Evolutionary conservation across 2,797 vertebrate species (phyloP), one percentile per base, ranked within the genome.

Genomic region (Heteromormyrus szaboi): DNA sequence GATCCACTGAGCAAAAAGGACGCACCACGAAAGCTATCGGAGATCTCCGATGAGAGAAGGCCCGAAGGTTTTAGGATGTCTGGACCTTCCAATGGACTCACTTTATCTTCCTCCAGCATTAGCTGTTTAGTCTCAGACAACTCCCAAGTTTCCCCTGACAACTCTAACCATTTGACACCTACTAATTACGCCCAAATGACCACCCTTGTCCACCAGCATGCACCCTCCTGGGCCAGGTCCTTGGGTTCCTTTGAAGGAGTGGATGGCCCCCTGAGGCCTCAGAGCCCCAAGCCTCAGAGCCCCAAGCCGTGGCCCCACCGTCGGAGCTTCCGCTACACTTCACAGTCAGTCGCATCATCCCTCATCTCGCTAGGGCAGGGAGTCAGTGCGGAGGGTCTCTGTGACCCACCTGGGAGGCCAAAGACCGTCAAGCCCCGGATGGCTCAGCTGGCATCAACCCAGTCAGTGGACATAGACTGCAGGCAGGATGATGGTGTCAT

Each of bases 201-300:
- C 46, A 1, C 91, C 4, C 29, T 91, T 2, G 90, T 93, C 86
- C 92, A 88, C 87, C 90, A 91, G 68, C 88, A 93, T 84, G 92
- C 94, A 12, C 93, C 93, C 0, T 93, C 94, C 0, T 95, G 93
- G 89, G 91, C 92, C 44, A 93, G 94, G 22, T 92, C 91, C 54
- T 92, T 93, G 48, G 92, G 94, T 59, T 92, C 89, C 72, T 93
- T 89, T 14, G 94, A 95, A 41, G 90, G 91, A 33, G 94, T 94
- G 79, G 93, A 94, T 46, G 92, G 93, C 88, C 97, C 97, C 33
- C 95, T 92, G 59, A 96, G 94, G 88, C 97, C 97, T 25, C 92
- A 96, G 95, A 97, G 96, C 91, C 97, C 97, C 25, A 97, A 97
- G 90, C 97, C 97, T 0, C 93, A 91, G 56, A 96, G 94, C 83